These are phyloP conservation scores for Helicoverpa armigera DNA, from an alignment of 1,140 invertebrate genomes.

Conservation along the genomic window DNA sequence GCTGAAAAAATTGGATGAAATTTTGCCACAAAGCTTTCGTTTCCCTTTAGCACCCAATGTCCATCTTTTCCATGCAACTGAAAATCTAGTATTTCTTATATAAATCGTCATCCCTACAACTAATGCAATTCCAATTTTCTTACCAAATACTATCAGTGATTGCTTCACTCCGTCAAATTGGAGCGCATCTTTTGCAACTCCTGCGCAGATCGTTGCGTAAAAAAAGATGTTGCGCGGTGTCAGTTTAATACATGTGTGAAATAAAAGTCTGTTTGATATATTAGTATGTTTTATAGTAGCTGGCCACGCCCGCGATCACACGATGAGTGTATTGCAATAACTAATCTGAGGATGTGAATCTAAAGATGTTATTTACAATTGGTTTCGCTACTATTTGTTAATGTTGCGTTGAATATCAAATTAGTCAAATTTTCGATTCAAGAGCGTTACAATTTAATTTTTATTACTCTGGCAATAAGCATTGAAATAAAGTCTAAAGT, in stretches of 20 bases:
- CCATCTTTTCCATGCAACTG: too few relatives aligned
- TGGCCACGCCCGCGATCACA: background rate
- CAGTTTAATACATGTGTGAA: background rate
- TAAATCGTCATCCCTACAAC: background rate
- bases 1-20: too few relatives aligned
- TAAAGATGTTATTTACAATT: background rate
- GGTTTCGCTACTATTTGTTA: too few relatives aligned
- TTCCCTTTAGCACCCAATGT: too few relatives aligned
- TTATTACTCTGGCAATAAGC: too few relatives aligned
- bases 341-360: background rate
- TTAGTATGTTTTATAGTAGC: slow-evolving; percentile 11
- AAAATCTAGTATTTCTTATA: too few relatives aligned
- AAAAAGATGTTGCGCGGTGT: background rate
- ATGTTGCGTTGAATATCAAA: too few relatives aligned
- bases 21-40: too few relatives aligned
- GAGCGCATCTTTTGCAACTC: slow-evolving; percentile 46
- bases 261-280: slow-evolving; percentile 26
- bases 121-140: background rate
- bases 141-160: slow-evolving; percentile 4
- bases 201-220: slow-evolving; percentile 2
- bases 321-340: background rate
- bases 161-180: background rate
- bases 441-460: too few relatives aligned
- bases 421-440: too few relatives aligned
- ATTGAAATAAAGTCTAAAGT: too few relatives aligned